Percentiles rank a stretch among this genome's conserved stretches.
phyloP scores from a whole-genome alignment of 2,888 invertebrate species.

The Galeopsomyia nigrocyanea region DNA sequence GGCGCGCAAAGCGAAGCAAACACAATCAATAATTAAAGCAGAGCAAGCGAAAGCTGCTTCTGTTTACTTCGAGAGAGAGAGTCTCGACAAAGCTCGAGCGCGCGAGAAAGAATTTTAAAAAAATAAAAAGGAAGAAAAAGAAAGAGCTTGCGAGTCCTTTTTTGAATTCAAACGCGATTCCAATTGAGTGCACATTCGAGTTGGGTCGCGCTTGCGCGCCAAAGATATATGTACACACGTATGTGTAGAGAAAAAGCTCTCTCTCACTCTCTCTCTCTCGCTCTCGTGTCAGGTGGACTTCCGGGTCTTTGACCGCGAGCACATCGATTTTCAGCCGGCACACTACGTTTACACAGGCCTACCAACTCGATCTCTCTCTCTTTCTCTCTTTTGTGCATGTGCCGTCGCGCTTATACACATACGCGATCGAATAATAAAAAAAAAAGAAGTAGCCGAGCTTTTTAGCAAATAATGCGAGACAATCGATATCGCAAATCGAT shows the following conservation, averaged over 20 bases:
- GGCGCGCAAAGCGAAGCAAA: no score
- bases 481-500: no score
- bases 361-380: slow-evolving; percentile 17
- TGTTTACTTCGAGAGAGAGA: no score
- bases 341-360: slow-evolving; percentile 20
- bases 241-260: background rate
- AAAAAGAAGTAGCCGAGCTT: no score
- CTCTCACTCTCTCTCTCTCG: background rate
- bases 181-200: slow-evolving; percentile 30
- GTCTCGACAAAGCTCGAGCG: background rate
- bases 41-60: no score
- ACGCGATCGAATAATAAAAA: no score
- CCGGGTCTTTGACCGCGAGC: slow-evolving; percentile 46
- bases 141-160: slow-evolving; percentile 12
- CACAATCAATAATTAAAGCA: no score
- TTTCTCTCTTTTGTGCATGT: background rate
- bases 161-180: slow-evolving; percentile 35
- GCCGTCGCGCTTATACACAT: no score
- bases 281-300: slow-evolving; percentile 43
- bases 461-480: no score
- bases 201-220: slow-evolving; percentile 9
- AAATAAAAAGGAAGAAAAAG: background rate
- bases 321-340: slow-evolving; percentile 41
- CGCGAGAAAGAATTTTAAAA: background rate
- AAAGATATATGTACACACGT: background rate